Conservation (phyloP, 2,113 vertebrate species). For the Centrocercus urophasianus region DNA sequence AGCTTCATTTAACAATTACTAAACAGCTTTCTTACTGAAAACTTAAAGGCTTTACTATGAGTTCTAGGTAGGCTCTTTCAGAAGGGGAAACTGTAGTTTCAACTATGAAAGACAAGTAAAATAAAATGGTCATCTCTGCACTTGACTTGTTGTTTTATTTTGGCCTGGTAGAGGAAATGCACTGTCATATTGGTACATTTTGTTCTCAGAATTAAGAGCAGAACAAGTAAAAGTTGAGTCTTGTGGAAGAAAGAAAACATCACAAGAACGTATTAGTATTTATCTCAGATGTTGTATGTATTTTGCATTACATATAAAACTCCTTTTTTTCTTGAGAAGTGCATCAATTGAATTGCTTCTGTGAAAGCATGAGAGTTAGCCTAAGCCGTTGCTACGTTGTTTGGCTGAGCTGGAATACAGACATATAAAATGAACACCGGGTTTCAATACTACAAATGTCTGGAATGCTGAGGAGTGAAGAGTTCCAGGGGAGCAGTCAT, state of each 20-base stretch:
- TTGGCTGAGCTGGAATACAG: not conserved
- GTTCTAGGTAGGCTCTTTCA: not conserved
- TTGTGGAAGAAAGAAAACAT: not conserved
- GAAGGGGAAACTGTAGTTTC: not conserved
- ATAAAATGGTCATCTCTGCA: conserved; percentile 25
- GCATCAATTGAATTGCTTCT: not conserved
- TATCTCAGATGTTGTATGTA: not conserved
- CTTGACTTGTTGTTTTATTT: not conserved
- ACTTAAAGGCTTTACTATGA: not conserved
- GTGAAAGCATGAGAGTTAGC: not conserved
- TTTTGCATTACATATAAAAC: not conserved
- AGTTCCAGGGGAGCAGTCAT: not conserved
- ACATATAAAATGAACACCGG: not conserved
- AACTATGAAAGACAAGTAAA: conserved; percentile 40
- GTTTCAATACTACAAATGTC: not conserved
- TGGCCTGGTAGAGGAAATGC: not conserved
- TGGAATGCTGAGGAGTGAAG: not conserved
- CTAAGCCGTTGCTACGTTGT: not conserved
- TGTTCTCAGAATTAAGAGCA: not conserved
- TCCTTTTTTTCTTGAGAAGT: not conserved
- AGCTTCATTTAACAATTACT: not conserved
- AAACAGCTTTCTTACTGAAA: not conserved
- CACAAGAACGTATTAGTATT: not conserved
- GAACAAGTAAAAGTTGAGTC: not conserved
- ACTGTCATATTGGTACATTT: not conserved